Evolutionary conservation across 92 coral and sea anemone genomes (phyloP), one percentile per base, ranked within the genome.

Genomic region (Galaxea fascicularis): DNA sequence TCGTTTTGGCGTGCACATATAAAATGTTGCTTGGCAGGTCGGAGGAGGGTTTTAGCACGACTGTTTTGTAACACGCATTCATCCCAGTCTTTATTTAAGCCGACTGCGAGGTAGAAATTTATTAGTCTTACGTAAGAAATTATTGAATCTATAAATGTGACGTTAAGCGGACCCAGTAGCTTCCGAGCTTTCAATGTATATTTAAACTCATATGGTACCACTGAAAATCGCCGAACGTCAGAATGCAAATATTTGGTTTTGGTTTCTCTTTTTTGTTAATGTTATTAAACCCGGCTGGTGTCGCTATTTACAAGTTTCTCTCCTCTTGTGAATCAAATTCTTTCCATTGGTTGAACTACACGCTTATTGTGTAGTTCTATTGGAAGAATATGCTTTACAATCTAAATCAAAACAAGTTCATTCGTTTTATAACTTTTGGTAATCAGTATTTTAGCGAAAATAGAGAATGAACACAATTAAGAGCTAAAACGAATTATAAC

Each of bases 81-180:
- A 75, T n/a, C 28, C 14, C 79, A 66, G 79, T 73, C 65, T 35
- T 28, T 77, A 77, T 77, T 77, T 77, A 58, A 60, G 71, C 82
- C 21, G 47, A 41, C 26, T 56, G 29, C 58, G 16, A 5, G 44
- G 82, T 60, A 62, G 82, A 45, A n/a, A 62, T 39, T 62, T 62
- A 58, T 16, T 45, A 77, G 57, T 62, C 65, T 41, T 45, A 10
- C 14, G 58, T 41, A 41, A 25, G 44, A 77, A 44, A 41, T 16
- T 26, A 1, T 2, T 24, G 12, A 10, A 27, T 46, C 58, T 27
- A 26, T 14, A 65, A 24, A 57, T 54, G 29, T 54, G 22, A 58
- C 64, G 65, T n/a, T 58, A 14, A 30, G 49, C 51, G 66, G 8
- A 54, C 18, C 80, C 52, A 9, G 67, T 58, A 22, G 1, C 18